Evolutionary conservation across 1,140 invertebrate species (phyloP), one percentile per base, ranked within the genome.

Genomic region (Geopemphigus sp.): DNA sequence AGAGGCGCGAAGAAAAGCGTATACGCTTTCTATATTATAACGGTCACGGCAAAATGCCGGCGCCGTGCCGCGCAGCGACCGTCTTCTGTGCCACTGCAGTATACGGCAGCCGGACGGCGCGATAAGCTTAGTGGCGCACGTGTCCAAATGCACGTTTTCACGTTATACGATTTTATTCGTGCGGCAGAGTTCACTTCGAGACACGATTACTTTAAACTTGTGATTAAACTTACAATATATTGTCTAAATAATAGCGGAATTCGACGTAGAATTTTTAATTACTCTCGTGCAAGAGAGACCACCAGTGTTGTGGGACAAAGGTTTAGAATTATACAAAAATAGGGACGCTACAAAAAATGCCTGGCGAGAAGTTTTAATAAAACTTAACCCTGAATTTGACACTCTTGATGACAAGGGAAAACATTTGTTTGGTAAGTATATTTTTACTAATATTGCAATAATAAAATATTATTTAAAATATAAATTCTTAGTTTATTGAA

Each of bases 181-280:
- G 11, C 32, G 29, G 32, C 22, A 66, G 32, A 68, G n/a, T 29
- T 47, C 56, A 24, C 56, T 57, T 57, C 56, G 56, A 61, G 57
- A 26, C 57, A 61, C 64, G 39, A 68, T 29, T 50, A 26, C 22
- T 53, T 59, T 19, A 59, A 39, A 59, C 24, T 26, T 59, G 5
- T 59, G 1, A 68, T 68, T 68, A 50, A 53, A 70, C 15, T 63
- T 29, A 53, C 8, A 70, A 70, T 70, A 70, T 70, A 70, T 53
- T 70, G 5, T 11, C 24, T 29, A 70, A 70, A 53, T 70, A 70
- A 70, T 70, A 45, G 66, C 66, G 19, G 73, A 76, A 22, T 32
- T 80, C 32, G 76, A 80, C 32, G 47, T 63, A 0, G 76, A 80
- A 63, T 53, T 63, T 63, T 80, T 80, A 64, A 80, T 80, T 61